These are phyloP conservation scores for Ianthella basta DNA, from an alignment of 37 sponge, comb jelly and placozoan genomes.

Conservation along the genomic window DNA sequence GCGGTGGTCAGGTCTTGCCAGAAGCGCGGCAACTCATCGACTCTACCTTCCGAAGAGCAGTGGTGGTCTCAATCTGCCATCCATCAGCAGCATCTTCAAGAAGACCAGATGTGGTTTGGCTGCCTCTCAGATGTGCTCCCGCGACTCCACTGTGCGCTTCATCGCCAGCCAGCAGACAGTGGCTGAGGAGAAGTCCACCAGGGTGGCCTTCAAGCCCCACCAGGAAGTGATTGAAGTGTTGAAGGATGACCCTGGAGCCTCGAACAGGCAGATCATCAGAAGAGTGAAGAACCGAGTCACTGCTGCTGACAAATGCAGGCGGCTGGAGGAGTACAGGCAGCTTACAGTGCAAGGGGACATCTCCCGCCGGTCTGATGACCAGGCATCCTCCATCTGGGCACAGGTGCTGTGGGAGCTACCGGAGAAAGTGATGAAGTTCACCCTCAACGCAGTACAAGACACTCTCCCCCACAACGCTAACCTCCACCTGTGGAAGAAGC, in stretches of 20 bases:
- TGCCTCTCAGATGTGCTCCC: conserved; percentile 8
- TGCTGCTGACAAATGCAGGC: not conserved
- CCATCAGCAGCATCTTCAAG: conserved; percentile 6
- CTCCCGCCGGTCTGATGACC: not conserved
- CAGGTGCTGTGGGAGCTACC: not conserved
- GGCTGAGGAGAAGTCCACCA: not conserved
- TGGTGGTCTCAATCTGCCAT: conserved; percentile 39
- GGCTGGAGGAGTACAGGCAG: not conserved
- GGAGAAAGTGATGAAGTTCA: not conserved
- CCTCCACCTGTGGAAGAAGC: conserved; percentile 22
- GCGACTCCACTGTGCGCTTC: conserved; percentile 19
- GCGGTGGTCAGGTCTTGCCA: conserved; percentile 34
- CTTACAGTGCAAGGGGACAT: not conserved
- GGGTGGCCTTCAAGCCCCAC: conserved; percentile 21
- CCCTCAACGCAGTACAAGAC: conserved; percentile 13
- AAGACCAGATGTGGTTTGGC: not conserved
- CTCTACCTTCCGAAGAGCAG: conserved; percentile 24
- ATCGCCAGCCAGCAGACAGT: not conserved
- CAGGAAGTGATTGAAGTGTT: not conserved
- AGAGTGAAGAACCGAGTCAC: not conserved
- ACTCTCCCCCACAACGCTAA: conserved; percentile 47
- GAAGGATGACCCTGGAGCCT: conserved; percentile 30
- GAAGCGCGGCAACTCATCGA: not conserved
- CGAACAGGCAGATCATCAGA: conserved; percentile 2
- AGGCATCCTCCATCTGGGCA: not conserved